Base-by-base conservation (phyloP, 2,888 invertebrate species). In the Anaspis maculata region DNA sequence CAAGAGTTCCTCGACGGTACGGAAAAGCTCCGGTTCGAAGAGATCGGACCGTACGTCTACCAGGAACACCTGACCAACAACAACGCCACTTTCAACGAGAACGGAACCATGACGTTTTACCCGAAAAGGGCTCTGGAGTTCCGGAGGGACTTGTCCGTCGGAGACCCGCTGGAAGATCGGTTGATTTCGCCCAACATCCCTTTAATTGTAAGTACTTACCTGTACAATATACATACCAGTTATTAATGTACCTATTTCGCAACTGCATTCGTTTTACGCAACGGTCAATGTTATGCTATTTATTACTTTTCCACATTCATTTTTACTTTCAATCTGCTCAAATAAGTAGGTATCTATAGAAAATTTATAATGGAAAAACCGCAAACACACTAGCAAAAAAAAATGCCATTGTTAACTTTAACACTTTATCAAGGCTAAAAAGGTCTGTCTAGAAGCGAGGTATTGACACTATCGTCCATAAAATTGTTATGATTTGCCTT, bases 11-110 rank as follows among this genome's bases (percentile, higher is more conserved):
- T 79, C 16, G 64, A 65, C 1, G 83, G 83, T 1, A 60, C 67
- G 29, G 79, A 67, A 32, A 85, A 83, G 46, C 62, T 89, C 25
- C 76, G 72, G 44, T 46, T 89, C 2, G 56, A 76, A 29, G 80
- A 89, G 67, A 61, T 86, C 12, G 89, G 89, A 0, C 89, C 89
- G 0, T 88, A 84, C 54, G 77, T 82, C 11, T 92, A 87, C 65
- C 78, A 78, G 87, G 87, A 64, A 73, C 76, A 68, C 33, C 11
- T 86, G 30, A 75, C 73, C 28, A 79, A 87, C 51, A 63, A 68
- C 16, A 79, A 87, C 49, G 64, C 79, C 5, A 73, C 71, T 3
- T 73, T 81, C 62, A 67, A 75, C 42, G 70, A 72, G 3, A 76
- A 78, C 42, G 78, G 79, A 1, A 78, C 83, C 1, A 57, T 87